Base-by-base conservation (phyloP, 2,888 invertebrate species). In the Hybos culiciformis region DNA sequence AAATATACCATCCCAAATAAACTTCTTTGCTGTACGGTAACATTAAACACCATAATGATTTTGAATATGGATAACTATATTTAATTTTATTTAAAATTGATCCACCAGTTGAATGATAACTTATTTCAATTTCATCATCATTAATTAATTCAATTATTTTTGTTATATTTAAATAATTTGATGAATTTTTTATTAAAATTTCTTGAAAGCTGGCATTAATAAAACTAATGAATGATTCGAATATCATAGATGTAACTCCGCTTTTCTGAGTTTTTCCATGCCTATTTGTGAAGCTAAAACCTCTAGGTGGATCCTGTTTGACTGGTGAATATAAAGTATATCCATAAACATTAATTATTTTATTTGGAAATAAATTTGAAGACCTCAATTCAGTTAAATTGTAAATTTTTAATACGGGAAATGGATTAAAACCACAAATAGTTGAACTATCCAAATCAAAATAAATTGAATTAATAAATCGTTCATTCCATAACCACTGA, bases 271-370 rank as follows among this genome's bases (percentile, higher is more conserved):
- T 17, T 17, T 33, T 33, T 5, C 36, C 41, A 2, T 33, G 5
- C 5, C n/a, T 34, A 23, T 33, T 39, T 21, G 6, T 9, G 17
- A 42, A 45, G 11, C 19, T 42, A 26, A 45, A 45, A 8, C 38
- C 26, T 36, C 41, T 26, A 17, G 45, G 45, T 24, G 39, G 12
- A 39, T 45, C 45, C 33, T 45, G 39, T 21, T 34, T 33, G 8
- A 45, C 29, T n/a, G 45, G 45, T n/a, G 45, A 45, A 20, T n/a
- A 20, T 32, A 45, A 45, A 20, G 17, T 20, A 36, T 39, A 45
- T 36, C 45, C 45, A 1, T 36, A 2, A 6, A 45, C n/a, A 39
- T 45, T 42, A n/a, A 14, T 5, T n/a, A 36, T 36, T 36, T 20
- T 36, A 36, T 36, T 21, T 21, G 36, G n/a, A 21, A 36, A 36